Conservation (phyloP, 2,888 invertebrate genomes). For the Aspidiotus rigidus region DNA sequence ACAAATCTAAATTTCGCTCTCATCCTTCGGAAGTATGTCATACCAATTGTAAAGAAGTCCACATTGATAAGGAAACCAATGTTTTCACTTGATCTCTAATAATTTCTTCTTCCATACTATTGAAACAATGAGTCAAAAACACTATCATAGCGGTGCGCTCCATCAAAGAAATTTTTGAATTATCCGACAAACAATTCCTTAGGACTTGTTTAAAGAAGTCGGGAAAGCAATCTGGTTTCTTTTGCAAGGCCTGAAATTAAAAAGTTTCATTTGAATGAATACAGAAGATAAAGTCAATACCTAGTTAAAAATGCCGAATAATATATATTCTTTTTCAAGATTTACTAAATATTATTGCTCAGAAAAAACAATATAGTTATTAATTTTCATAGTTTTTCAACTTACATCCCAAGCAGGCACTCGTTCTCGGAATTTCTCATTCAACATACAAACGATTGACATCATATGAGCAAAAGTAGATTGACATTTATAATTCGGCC, state of each 20-base stretch:
- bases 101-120: constrained; percentile 91
- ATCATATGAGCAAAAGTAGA: constrained; percentile 78
- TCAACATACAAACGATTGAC: constrained; percentile 96
- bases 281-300: no score
- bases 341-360: no score
- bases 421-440: constrained; percentile 95
- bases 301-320: no score
- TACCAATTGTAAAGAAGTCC: constrained; percentile 77
- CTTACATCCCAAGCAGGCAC: constrained; percentile 88
- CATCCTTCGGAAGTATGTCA: constrained; percentile 37
- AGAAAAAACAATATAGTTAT: no score
- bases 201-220: constrained; percentile 75
- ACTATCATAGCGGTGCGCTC: constrained; percentile 83
- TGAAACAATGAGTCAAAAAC: constrained; percentile 93
- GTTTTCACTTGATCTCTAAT: constrained; percentile 73
- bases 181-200: constrained; percentile 53
- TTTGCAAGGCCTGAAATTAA: constrained; percentile 60
- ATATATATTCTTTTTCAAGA: not conserved
- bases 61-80: constrained; percentile 86
- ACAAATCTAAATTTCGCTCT: not conserved
- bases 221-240: constrained; percentile 64
- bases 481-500: constrained; percentile 84
- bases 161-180: constrained; percentile 36
- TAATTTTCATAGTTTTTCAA: constrained; percentile 17
- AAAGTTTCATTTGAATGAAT: constrained; percentile 18